Conservation (phyloP, 2,797 vertebrate species). For the Pseudomugil tenellus region DNA sequence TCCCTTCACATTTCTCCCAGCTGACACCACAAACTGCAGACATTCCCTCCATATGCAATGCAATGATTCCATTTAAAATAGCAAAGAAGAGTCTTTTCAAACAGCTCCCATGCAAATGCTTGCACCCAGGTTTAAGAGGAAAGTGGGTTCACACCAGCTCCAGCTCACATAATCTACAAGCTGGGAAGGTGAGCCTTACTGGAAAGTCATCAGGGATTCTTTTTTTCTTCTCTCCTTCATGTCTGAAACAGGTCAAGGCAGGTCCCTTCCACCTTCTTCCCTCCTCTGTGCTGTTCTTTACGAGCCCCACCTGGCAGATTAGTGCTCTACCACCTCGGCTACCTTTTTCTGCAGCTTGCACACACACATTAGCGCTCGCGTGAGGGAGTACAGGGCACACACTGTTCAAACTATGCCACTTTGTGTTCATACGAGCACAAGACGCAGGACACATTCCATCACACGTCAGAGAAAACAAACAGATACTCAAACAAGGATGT, state of each 20-base stretch:
- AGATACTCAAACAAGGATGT: slow-evolving; percentile 17
- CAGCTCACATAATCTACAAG: slow-evolving; percentile 60
- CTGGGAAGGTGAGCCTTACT: slow-evolving; percentile 70
- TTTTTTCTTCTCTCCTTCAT: slow-evolving; percentile 69
- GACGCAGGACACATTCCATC: slow-evolving; percentile 22
- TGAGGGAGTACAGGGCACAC: slow-evolving; percentile 46
- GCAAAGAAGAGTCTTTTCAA: slow-evolving; percentile 53
- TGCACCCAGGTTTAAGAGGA: slow-evolving; percentile 21
- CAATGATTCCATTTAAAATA: slow-evolving; percentile 39
- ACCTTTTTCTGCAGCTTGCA: slow-evolving; percentile 53
- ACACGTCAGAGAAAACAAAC: slow-evolving; percentile 29
- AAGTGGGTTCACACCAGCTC: slow-evolving; percentile 45
- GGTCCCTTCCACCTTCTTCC: slow-evolving; percentile 69
- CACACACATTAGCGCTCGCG: slow-evolving; percentile 25
- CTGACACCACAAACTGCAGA: slow-evolving; percentile 52
- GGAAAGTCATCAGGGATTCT: slow-evolving; percentile 76
- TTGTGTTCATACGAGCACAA: slow-evolving; percentile 26
- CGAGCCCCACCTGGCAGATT: slow-evolving; percentile 82
- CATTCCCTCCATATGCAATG: slow-evolving; percentile 52
- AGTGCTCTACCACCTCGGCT: slow-evolving; percentile 65
- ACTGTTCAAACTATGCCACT: slow-evolving; percentile 51
- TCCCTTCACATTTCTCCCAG: slow-evolving; percentile 45
- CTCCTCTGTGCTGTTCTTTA: slow-evolving; percentile 69
- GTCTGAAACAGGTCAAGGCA: slow-evolving; percentile 85
- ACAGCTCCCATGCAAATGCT: slow-evolving; percentile 47